These are phyloP conservation scores for Onthophagus taurus DNA, from an alignment of 1,140 invertebrate species.

Conservation along the genomic window DNA sequence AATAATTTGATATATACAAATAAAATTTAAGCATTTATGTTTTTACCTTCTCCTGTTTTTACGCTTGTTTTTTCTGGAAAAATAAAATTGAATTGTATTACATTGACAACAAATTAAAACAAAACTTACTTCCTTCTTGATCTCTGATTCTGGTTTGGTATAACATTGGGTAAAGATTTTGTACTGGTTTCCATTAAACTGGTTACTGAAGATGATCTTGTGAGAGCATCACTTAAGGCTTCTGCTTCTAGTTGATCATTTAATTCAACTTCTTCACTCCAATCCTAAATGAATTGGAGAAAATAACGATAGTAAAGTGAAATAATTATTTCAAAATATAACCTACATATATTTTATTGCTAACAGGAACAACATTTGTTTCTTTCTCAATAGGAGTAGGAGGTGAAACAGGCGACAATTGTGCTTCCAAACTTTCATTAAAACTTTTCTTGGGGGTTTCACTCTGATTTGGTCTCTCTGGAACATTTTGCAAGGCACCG, in stretches of 20 bases:
- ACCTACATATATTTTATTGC: conserved; percentile 19
- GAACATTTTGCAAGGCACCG: not conserved
- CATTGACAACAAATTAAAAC: not conserved
- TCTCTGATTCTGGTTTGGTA: conserved; percentile 2
- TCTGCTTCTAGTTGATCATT: conserved; percentile 41
- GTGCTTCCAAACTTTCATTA: conserved; percentile 15
- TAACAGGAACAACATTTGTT: conserved; percentile 11
- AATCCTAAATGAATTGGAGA: conserved; percentile 41
- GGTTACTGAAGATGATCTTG: conserved; percentile 44
- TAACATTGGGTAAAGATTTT: conserved; percentile 21
- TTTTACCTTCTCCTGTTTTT: conserved; percentile 22
- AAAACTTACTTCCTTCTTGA: conserved; percentile 10
- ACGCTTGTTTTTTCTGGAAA: conserved; percentile 22
- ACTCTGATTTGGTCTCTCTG: not conserved
- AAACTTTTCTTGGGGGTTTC: conserved; percentile 7
- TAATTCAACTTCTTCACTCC: conserved; percentile 48
- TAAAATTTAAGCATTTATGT: not conserved
- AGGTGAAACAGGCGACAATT: conserved; percentile 15
- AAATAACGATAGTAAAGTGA: too few relatives aligned
- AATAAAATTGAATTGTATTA: conserved; percentile 5
- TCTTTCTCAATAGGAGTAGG: conserved; percentile 14
- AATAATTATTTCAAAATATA: not conserved
- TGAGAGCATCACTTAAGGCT: conserved; percentile 39
- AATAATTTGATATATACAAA: too few relatives aligned
- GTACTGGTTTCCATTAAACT: conserved; percentile 43